Evolutionary conservation across 1,140 invertebrate genomes (phyloP), one percentile per base, ranked within the genome.

Genomic region (Delia radicum): DNA sequence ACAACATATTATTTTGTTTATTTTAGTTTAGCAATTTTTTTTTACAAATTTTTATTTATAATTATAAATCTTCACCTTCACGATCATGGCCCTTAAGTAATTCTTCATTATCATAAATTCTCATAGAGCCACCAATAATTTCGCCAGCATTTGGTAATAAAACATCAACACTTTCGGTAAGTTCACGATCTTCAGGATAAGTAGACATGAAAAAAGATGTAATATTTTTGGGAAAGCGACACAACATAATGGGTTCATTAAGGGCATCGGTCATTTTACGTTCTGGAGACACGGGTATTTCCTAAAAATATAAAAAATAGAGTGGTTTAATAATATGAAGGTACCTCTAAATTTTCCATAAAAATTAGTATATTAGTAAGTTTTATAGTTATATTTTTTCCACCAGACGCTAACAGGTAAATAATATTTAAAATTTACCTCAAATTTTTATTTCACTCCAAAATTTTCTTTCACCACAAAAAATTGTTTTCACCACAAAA

Each of bases 71-170:
- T 12, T 31, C 12, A n/a, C 92, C 92, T 80, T 95, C 95, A 26
- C 91, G 89, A 79, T 93, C 91, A 86, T 98, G 99, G 0, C 93
- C 97, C 81, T 93, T 93, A 63, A 97, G 78, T 15, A 99, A 87
- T 85, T 99, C 95, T 10, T 98, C 92, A 74, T 92, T 88, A 80
- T 99, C 90, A 90, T 91, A 94, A 76, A 96, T 98, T 94, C 98
- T 98, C 98, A 99, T 99, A 0, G 98, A 99, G 0, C 98, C 98
- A n/a, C 98, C 98, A 65, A 99, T 93, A 82, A 99, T 99, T 89
- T 99, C 98, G 1, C 98, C 98, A 24, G 99, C 98, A 84, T 95
- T 95, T 0, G 98, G 98, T 88, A 99, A 90, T 62, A 99, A 87
- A 10, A 99, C 91, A 88, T 99, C 98, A 21, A 98, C 98, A 29